Percentiles rank a stretch among this genome's conserved stretches.
These are phyloP conservation scores for Thera britannica DNA, from an alignment of 2,888 invertebrate genomes.

Conservation along the genomic window DNA sequence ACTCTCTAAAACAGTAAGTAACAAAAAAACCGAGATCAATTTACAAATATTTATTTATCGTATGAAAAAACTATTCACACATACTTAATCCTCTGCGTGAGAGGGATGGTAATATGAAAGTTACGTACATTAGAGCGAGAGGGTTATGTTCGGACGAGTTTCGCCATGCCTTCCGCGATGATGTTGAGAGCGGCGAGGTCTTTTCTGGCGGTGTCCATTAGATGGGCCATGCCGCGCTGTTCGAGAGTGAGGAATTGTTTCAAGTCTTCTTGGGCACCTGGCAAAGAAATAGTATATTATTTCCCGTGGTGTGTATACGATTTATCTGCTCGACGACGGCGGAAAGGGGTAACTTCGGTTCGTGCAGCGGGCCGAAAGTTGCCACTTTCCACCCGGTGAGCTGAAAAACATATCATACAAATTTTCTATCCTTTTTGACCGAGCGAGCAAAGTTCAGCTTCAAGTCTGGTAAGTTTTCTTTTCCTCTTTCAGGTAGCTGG, in stretches of 20 bases:
- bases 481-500: too few relatives aligned
- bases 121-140: conserved; percentile 26
- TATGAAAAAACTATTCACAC: conserved; percentile 23
- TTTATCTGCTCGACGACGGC: too few relatives aligned
- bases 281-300: too few relatives aligned
- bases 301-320: too few relatives aligned
- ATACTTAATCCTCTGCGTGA: conserved; percentile 11
- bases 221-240: conserved; percentile 94
- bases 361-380: too few relatives aligned
- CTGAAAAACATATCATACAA: too few relatives aligned
- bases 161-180: conserved; percentile 91
- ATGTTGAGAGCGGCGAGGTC: conserved; percentile 91
- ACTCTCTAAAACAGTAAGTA: conserved; percentile 1
- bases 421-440: too few relatives aligned
- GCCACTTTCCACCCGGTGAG: too few relatives aligned
- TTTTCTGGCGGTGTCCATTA: conserved; percentile 92
- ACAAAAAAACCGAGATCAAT: conserved; percentile 11
- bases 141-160: conserved; percentile 74
- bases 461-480: too few relatives aligned
- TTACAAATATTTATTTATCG: conserved; percentile 12
- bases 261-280: conserved; percentile 88
- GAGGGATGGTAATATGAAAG: conserved; percentile 9
- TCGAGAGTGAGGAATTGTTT: conserved; percentile 93
- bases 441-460: too few relatives aligned
- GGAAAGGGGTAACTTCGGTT: too few relatives aligned